phyloP scores from a whole-genome alignment of 2,113 vertebrate genomes.

The Myiozetetes cayanensis region DNA sequence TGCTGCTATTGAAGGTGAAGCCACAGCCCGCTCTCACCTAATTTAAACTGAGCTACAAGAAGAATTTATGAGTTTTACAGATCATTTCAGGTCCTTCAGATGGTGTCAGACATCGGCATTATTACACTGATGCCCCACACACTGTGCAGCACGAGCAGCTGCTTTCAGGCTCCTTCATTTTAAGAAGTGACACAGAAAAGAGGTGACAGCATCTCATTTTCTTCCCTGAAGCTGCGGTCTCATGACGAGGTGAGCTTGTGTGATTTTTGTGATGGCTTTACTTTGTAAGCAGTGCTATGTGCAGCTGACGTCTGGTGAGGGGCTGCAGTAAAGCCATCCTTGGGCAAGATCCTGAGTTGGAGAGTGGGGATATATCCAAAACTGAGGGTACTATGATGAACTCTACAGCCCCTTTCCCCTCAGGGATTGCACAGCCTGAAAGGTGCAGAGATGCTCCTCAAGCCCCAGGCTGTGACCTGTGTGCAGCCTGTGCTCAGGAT shows the following conservation, averaged over 20 bases:
- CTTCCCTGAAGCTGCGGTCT: not conserved
- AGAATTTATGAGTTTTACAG: not conserved
- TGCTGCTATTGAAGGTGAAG: constrained; percentile 53
- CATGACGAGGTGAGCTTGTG: not conserved
- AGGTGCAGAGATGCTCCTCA: not conserved
- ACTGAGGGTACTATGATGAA: not conserved
- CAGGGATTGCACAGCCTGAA: not conserved
- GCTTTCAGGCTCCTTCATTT: not conserved
- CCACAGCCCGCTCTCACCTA: not conserved
- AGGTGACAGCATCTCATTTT: not conserved
- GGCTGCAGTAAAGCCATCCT: not conserved
- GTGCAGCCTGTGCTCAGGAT: not conserved
- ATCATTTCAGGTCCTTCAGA: not conserved
- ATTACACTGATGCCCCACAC: not conserved
- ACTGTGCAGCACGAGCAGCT: not conserved
- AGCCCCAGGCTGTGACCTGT: not conserved
- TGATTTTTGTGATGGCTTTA: not conserved
- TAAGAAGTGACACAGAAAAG: not conserved
- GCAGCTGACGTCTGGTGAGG: not conserved
- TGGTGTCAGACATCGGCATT: not conserved
- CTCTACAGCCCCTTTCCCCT: not conserved
- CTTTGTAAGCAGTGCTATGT: not conserved
- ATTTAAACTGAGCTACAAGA: not conserved
- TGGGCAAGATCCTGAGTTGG: not conserved
- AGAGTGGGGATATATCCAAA: not conserved